Evolutionary conservation across 1,140 invertebrate genomes (phyloP).

Genomic region (Drosophila equinoxialis): DNA sequence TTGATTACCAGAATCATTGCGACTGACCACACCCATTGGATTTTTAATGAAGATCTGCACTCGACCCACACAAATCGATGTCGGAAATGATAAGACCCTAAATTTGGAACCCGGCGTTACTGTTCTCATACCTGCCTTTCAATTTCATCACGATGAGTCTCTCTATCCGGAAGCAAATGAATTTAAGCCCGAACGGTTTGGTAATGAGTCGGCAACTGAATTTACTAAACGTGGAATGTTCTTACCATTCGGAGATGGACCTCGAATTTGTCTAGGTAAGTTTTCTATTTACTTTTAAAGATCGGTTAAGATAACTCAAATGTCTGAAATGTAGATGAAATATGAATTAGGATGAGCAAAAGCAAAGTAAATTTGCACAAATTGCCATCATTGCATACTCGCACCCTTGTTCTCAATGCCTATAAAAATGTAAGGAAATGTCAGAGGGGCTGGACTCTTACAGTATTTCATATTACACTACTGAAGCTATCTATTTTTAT

Average conservation of each 20-base stretch:
- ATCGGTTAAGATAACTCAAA: too few species aligned
- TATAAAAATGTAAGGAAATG: too few species aligned
- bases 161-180: slow-evolving; percentile 85
- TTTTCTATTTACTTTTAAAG: background rate
- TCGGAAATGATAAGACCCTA: slow-evolving; percentile 46
- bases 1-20: slow-evolving; percentile 53
- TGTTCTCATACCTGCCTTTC: slow-evolving; percentile 60
- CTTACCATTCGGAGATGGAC: slow-evolving; percentile 87
- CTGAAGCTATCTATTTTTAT: too few species aligned
- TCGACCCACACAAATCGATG: slow-evolving; percentile 77
- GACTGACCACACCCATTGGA: slow-evolving; percentile 57
- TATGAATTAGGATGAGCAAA: too few species aligned
- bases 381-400: too few species aligned
- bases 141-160: slow-evolving; percentile 65
- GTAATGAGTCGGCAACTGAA: slow-evolving; percentile 62
- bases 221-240: slow-evolving; percentile 60
- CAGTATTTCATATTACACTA: too few species aligned
- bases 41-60: slow-evolving; percentile 77
- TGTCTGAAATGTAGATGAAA: too few species aligned
- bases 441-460: too few species aligned
- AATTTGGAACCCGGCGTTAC: slow-evolving; percentile 55
- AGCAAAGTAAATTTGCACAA: too few species aligned
- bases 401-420: too few species aligned
- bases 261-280: slow-evolving; percentile 86
- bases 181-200: slow-evolving; percentile 86